These are phyloP conservation scores for Drosophila pseudotakahashii DNA, from an alignment of 2,888 invertebrate species.

Conservation along the genomic window DNA sequence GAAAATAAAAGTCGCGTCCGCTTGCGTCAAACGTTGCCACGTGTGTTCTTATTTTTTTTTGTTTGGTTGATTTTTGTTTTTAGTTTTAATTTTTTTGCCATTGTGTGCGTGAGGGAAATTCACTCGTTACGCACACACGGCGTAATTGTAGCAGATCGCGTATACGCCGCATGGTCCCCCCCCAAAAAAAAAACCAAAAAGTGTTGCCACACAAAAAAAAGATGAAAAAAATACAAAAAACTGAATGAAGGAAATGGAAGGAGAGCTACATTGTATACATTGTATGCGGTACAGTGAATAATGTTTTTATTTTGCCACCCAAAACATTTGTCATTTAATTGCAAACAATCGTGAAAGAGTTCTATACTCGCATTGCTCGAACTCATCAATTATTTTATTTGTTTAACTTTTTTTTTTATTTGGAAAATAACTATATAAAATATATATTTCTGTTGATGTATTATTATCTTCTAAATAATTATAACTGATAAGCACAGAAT, in stretches of 20 bases:
- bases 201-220: slow-evolving; percentile 50
- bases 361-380: background rate
- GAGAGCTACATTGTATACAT: slow-evolving; percentile 4
- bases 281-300: slow-evolving; percentile 4
- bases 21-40: slow-evolving; percentile 66
- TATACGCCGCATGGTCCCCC: slow-evolving; percentile 60
- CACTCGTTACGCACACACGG: slow-evolving; percentile 50
- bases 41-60: slow-evolving; percentile 9
- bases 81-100: slow-evolving; percentile 6
- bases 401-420: background rate
- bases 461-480: too few species aligned
- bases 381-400: background rate
- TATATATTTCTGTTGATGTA: too few species aligned
- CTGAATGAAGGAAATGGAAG: slow-evolving; percentile 17
- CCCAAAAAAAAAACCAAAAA: slow-evolving; percentile 14
- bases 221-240: slow-evolving; percentile 14
- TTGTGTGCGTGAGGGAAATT: slow-evolving; percentile 21
- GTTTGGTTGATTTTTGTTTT: background rate
- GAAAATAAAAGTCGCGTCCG: slow-evolving; percentile 74
- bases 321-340: background rate
- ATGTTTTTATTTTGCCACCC: slow-evolving; percentile 1
- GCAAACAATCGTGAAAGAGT: background rate
- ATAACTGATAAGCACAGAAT: too few species aligned
- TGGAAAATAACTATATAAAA: background rate
- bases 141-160: slow-evolving; percentile 69